A percentile compares a stretch with the other conserved stretches of the same genome.
phyloP scores from a whole-genome alignment of 2,888 invertebrate species.

The Lampropteryx suffumata region DNA sequence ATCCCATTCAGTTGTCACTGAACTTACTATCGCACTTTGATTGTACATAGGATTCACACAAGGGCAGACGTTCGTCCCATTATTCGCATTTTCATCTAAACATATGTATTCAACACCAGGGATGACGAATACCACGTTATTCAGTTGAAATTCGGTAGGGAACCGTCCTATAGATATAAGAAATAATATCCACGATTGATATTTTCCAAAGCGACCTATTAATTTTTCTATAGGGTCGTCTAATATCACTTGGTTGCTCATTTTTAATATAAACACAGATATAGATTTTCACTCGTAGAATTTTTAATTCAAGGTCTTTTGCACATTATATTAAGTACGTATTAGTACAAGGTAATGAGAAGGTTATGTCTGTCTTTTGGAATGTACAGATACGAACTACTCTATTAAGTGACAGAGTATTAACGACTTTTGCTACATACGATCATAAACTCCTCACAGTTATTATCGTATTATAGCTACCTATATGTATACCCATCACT shows the following conservation, averaged over 20 bases:
- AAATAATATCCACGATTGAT: conserved; percentile 78
- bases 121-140: conserved; percentile 81
- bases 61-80: conserved; percentile 66
- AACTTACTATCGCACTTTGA: conserved; percentile 73
- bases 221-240: conserved; percentile 65
- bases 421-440: neutral
- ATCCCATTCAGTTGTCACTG: conserved; percentile 84
- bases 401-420: neutral
- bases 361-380: conserved; percentile 7
- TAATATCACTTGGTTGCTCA: conserved; percentile 7
- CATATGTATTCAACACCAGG: conserved; percentile 79
- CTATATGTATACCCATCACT: too few species aligned
- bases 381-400: conserved; percentile 6
- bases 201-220: conserved; percentile 80
- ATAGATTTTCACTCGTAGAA: neutral
- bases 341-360: too few species aligned
- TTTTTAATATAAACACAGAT: neutral
- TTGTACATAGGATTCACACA: conserved; percentile 79
- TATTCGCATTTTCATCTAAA: conserved; percentile 54
- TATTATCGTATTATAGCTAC: too few species aligned
- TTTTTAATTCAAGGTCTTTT: too few species aligned
- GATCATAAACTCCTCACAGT: conserved; percentile 7
- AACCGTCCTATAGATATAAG: conserved; percentile 76
- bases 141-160: conserved; percentile 82
- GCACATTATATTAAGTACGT: neutral